These are phyloP conservation scores for Stomatorhinus walkeri DNA, from an alignment of 2,797 vertebrate genomes.

Conservation along the genomic window DNA sequence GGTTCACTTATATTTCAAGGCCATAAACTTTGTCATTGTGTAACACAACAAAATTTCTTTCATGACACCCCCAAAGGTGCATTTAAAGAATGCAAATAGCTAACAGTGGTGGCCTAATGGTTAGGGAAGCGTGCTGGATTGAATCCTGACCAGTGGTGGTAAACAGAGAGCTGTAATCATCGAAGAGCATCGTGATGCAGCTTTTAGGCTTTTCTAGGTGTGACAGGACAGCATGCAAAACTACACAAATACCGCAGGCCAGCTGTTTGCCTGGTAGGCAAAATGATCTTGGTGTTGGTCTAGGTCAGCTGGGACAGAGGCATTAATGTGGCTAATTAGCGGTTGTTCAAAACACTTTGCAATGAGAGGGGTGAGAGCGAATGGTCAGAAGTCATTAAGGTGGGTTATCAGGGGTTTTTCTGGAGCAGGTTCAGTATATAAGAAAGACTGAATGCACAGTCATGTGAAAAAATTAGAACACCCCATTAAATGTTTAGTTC, in stretches of 20 bases:
- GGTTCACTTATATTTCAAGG: neutral
- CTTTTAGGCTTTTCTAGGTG: neutral
- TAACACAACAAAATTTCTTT: neutral
- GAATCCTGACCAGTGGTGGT: neutral
- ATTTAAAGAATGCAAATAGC: neutral
- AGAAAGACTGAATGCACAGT: neutral
- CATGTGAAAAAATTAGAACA: too few relatives aligned
- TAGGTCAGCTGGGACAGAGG: neutral
- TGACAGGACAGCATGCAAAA: neutral
- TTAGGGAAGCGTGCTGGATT: neutral
- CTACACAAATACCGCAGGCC: neutral
- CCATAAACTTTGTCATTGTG: neutral
- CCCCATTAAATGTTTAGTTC: too few relatives aligned
- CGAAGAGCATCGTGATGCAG: neutral
- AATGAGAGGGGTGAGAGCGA: neutral
- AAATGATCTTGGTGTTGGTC: neutral
- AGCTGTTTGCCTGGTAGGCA: neutral
- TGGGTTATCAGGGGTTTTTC: neutral
- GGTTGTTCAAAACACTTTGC: neutral
- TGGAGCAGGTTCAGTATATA: neutral
- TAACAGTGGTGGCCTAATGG: neutral
- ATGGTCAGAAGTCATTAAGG: neutral
- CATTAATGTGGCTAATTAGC: neutral
- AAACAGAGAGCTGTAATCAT: neutral
- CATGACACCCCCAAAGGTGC: neutral